Conservation (phyloP, 1,140 invertebrate genomes). For the Ceratosolen fusciceps region DNA sequence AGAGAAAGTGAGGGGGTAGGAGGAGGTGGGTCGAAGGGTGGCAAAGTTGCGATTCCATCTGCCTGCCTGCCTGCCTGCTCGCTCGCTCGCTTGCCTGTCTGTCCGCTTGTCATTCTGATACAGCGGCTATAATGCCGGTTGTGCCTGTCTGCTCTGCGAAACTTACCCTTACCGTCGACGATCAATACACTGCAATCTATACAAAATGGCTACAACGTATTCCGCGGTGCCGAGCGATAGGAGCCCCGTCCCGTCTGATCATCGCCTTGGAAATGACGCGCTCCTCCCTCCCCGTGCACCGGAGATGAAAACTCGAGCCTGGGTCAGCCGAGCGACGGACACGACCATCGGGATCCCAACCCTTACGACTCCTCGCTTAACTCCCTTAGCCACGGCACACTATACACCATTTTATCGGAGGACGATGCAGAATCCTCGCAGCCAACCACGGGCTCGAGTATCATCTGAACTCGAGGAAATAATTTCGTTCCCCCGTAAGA, state of each 20-base stretch:
- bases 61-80: slow-evolving; percentile 67
- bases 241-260: neutral
- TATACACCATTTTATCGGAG: too few relatives aligned
- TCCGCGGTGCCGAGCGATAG: slow-evolving; percentile 50
- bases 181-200: slow-evolving; percentile 72
- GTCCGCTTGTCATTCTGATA: slow-evolving; percentile 71
- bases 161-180: slow-evolving; percentile 58
- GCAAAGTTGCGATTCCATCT: slow-evolving; percentile 70
- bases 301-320: too few relatives aligned
- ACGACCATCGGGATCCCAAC: too few relatives aligned
- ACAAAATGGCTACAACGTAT: slow-evolving; percentile 68
- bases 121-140: slow-evolving; percentile 54
- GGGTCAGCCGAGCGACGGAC: too few relatives aligned
- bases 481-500: too few relatives aligned
- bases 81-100: too few relatives aligned
- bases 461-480: too few relatives aligned
- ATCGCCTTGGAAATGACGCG: neutral
- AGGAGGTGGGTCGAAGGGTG: slow-evolving; percentile 54
- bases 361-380: too few relatives aligned
- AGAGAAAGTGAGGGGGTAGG: slow-evolving; percentile 35
- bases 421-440: too few relatives aligned
- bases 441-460: too few relatives aligned
- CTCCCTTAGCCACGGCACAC: too few relatives aligned
- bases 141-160: slow-evolving; percentile 16
- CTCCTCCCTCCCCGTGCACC: too few relatives aligned